Base-by-base conservation (phyloP, 2,888 invertebrate species). In the Caenorhabditis sp. region DNA sequence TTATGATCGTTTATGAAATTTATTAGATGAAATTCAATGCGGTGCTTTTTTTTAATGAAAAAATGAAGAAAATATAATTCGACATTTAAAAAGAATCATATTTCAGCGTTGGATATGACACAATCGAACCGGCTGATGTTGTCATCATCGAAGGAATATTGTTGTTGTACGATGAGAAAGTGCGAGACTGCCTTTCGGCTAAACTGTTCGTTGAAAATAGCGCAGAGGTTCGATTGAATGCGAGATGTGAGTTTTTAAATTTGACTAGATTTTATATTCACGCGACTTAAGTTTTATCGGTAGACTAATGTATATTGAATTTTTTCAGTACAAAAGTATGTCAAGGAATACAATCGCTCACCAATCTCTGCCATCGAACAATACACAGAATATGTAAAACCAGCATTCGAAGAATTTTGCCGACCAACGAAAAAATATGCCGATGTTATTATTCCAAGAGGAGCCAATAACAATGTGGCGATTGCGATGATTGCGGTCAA, bases 121-220 rank as follows among this genome's bases (percentile, higher is more conserved):
- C 59, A 2, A 43, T 75, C 10, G 70, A 73, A 38, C 79, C 79
- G 12, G 76, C 77, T 12, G 74, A 79, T 25, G 79, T 79, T 17
- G 82, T 87, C 57, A 79, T 87, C 20, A 83, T 95, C 95, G 99
- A 99, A 89, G 99, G 99, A 23, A 99, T 99, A 88, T 91, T 99
- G 67, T 95, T 95, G 49, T 99, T 99, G 90, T 97, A 97, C 90
- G 95, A 95, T 89, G 94, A 94, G 0, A 93, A 94, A 88, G 93
- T 99, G 75, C 90, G 97, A 62, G 93, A 96, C 72, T 90, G 97
- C 70, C 99, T 97, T 90, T 95, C 97, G 89, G 97, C 99, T 95
- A 99, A 99, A 89, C 90, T 99, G 50, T 99, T 99, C 90, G 97
- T 99, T 3, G 99, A 99, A 88, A 97, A 97, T 0, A 97, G 99